A percentile compares a stretch with the other conserved stretches of the same genome.
phyloP scores from a whole-genome alignment of 2,113 vertebrate species.

The Talpa occidentalis region DNA sequence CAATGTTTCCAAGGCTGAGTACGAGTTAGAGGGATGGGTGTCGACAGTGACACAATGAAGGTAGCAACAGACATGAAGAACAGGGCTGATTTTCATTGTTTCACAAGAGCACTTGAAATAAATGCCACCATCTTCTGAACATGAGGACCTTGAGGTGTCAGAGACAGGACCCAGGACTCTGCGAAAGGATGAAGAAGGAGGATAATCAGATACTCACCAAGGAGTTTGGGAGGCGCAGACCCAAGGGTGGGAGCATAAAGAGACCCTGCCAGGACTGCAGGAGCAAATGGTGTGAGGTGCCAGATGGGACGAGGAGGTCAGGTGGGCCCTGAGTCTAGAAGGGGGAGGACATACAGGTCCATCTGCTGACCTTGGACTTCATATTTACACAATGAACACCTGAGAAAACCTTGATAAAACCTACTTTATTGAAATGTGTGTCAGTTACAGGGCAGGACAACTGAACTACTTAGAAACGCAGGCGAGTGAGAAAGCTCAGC shows the following conservation, averaged over 20 bases:
- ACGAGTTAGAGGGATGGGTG: rapidly evolving
- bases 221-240: not conserved
- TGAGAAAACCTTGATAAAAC: rapidly evolving
- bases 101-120: not conserved
- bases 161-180: not conserved
- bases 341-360: rapidly evolving
- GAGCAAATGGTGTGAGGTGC: rapidly evolving
- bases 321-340: too few species aligned
- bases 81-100: not conserved
- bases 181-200: not conserved
- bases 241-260: not conserved
- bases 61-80: not conserved
- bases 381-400: rapidly evolving
- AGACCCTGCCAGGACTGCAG: rapidly evolving
- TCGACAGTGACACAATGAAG: not conserved
- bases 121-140: too few species aligned
- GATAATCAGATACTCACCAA: not conserved
- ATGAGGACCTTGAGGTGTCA: rapidly evolving
- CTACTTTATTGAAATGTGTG: not conserved
- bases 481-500: not conserved
- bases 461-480: not conserved
- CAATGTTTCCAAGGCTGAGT: not conserved
- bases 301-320: not conserved
- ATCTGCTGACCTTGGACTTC: not conserved
- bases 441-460: not conserved